Base-by-base conservation (phyloP, 2,888 invertebrate genomes). In the Agrenia bidenticulata region DNA sequence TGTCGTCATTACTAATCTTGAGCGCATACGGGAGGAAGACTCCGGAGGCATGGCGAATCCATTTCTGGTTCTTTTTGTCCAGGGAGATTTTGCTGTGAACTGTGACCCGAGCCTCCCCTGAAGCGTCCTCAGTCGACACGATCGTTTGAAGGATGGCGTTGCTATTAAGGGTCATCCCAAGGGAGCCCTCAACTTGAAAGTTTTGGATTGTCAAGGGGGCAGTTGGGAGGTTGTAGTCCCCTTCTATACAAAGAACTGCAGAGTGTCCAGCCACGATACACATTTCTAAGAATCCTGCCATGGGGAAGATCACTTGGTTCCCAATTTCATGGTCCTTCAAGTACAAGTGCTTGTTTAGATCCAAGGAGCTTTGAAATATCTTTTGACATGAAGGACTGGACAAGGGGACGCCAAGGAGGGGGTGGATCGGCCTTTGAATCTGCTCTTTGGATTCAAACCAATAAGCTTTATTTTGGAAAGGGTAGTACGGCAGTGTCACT, bases 241-340 rank as follows among this genome's bases (percentile, higher is more conserved):
- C 61, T 11, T 45, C 32, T 1, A 51, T 32, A 5, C 64, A 62
- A 24, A 63, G 66, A 1, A 50, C 50, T 1, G 55, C 42, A 5
- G 58, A 27, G 26, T 66, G 49, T 11, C 64, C 69, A 1, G 55
- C 66, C 0, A 50, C 61, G 5, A 66, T 11, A 5, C 54, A 50
- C 64, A 69, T 61, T 53, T 68, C 67, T 0, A 68, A 21, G 26
- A 64, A 64, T 1, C 61, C 67, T 11, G 63, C 67, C 39, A 60
- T 59, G 1, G 65, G 65, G 41, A 66, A 66, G 1, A 69, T 45
- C 1, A 66, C 23, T 11, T 27, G 45, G 27, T 27, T 49, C 19
- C 69, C 69, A 2, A 69, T 55, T 1, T 23, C 62, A 37, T 69
- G 69, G 32, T 69, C 69, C 17, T 37, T 54, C 27, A 66, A 23